A percentile compares a stretch with the other conserved stretches of the same genome.
Evolutionary conservation across 2,888 invertebrate genomes (phyloP).

Genomic region (Brachypalpus laphriformis): DNA sequence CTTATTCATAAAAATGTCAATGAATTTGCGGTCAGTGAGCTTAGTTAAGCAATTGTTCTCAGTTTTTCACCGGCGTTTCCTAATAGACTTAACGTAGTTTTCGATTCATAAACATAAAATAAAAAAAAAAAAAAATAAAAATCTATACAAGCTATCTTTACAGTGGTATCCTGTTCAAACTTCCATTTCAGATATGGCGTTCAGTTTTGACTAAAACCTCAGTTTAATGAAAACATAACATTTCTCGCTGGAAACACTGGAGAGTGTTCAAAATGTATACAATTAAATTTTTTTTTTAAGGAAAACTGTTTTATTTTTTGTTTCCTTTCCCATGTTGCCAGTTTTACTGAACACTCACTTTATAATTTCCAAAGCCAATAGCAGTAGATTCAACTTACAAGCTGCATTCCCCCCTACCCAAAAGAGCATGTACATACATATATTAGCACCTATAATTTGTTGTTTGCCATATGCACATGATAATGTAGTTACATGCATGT

Average conservation of each 20-base stretch:
- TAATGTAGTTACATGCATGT: conserved; percentile 20
- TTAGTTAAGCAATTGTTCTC: no score
- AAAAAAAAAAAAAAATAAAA: conserved; percentile 15
- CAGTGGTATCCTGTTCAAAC: conserved; percentile 61
- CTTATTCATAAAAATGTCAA: no score
- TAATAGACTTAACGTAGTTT: no score
- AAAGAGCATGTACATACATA: conserved; percentile 41
- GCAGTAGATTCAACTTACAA: conserved; percentile 17
- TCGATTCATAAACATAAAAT: background rate
- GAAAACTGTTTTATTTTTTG: conserved; percentile 17
- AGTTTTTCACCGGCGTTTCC: no score
- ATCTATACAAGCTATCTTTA: conserved; percentile 42
- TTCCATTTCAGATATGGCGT: conserved; percentile 83
- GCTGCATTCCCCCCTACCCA: background rate
- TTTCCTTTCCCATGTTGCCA: conserved; percentile 21
- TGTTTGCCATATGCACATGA: conserved; percentile 25
- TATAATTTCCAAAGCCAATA: conserved; percentile 9
- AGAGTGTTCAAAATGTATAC: conserved; percentile 65
- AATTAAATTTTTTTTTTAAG: conserved; percentile 54
- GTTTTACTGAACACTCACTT: conserved; percentile 48
- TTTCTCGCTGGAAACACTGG: conserved; percentile 67
- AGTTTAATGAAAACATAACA: conserved; percentile 64
- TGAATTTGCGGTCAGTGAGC: no score
- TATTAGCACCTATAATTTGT: conserved; percentile 13
- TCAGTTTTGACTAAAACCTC: conserved; percentile 82